These are phyloP conservation scores for Tachysurus fulvidraco DNA, from an alignment of 2,113 vertebrate genomes.

Conservation along the genomic window DNA sequence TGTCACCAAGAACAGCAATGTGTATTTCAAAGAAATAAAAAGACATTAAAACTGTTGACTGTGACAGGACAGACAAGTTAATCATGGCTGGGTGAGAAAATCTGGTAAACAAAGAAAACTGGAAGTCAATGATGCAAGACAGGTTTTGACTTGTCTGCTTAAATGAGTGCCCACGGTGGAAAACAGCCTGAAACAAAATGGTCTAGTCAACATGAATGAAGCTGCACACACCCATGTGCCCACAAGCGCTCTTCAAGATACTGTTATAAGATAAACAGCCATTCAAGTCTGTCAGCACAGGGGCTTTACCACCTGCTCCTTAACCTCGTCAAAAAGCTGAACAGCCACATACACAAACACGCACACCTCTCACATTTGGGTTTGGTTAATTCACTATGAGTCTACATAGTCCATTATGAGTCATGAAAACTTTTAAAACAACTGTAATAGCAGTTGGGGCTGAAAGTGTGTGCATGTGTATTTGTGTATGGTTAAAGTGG, in stretches of 20 bases:
- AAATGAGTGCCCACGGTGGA: not conserved
- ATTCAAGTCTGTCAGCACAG: slow-evolving; percentile 54
- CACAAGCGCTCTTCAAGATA: slow-evolving; percentile 42
- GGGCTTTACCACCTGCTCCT: slow-evolving; percentile 65
- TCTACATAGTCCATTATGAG: slow-evolving; percentile 51
- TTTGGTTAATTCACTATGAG: slow-evolving; percentile 57
- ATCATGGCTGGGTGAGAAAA: not conserved
- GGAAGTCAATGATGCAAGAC: not conserved
- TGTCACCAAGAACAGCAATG: not conserved
- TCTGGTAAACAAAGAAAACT: not conserved
- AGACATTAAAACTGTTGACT: not conserved
- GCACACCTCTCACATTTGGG: slow-evolving; percentile 46
- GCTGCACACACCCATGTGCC: not conserved
- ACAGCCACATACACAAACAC: not conserved
- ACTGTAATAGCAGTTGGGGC: slow-evolving; percentile 55
- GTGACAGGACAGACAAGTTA: slow-evolving; percentile 9
- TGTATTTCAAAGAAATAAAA: not conserved
- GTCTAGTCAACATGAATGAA: slow-evolving; percentile 1
- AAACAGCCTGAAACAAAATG: slow-evolving; percentile 13
- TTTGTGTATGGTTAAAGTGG: slow-evolving; percentile 51
- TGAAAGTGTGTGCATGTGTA: slow-evolving; percentile 46
- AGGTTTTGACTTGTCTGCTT: not conserved
- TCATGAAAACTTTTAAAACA: slow-evolving; percentile 65
- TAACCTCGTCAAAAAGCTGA: slow-evolving; percentile 58
- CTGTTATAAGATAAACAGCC: slow-evolving; percentile 36